Conservation (phyloP, 2,797 vertebrate genomes). For the Meda fulgida region DNA sequence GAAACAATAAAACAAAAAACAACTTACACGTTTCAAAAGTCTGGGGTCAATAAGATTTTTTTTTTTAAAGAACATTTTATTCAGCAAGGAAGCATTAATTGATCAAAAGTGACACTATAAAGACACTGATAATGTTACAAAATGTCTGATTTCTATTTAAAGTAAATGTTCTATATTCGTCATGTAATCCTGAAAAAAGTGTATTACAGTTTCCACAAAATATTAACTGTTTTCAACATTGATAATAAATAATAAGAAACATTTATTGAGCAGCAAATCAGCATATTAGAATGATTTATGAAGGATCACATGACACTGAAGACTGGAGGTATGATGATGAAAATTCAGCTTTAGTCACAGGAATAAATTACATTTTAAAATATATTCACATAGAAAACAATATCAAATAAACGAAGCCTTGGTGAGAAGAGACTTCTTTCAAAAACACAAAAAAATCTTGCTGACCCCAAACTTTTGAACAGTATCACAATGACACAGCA, state of each 20-base stretch:
- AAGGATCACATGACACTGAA: neutral
- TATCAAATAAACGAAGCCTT: neutral
- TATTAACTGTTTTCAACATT: too few species aligned
- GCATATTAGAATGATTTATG: neutral
- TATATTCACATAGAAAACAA: neutral
- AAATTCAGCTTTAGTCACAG: neutral
- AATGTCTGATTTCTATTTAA: neutral
- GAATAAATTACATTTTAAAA: neutral
- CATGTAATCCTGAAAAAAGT: neutral
- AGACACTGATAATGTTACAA: neutral
- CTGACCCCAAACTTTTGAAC: neutral
- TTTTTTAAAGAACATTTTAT: neutral
- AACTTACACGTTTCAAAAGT: neutral
- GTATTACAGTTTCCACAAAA: too few species aligned
- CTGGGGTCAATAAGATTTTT: neutral
- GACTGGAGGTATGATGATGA: neutral
- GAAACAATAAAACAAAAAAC: conserved; percentile 12
- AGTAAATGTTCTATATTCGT: neutral
- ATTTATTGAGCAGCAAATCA: too few species aligned
- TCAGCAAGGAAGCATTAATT: neutral
- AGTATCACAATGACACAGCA: conserved; percentile 23
- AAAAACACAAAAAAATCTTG: neutral
- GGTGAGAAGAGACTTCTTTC: neutral
- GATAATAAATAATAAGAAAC: too few species aligned
- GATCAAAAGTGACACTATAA: neutral